These are phyloP conservation scores for Hedya salicella DNA, from an alignment of 2,888 invertebrate genomes.

Conservation along the genomic window DNA sequence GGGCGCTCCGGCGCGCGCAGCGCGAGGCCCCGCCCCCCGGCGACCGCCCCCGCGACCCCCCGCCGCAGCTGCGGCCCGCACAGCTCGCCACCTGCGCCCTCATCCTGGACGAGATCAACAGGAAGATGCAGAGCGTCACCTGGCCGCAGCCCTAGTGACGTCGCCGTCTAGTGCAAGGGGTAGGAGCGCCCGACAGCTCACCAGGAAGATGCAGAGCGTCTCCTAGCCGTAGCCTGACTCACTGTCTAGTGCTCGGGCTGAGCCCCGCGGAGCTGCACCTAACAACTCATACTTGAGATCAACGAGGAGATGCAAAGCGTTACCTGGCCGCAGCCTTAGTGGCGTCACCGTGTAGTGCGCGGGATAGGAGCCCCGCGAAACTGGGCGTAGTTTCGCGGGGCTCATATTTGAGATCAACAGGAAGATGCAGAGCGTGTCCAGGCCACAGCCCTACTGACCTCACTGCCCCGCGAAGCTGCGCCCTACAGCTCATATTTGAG, in stretches of 20 bases:
- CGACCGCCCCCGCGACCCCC: constrained; percentile 66
- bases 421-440: constrained; percentile 88
- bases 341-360: too few species aligned
- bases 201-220: constrained; percentile 90
- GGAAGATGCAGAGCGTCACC: constrained; percentile 89
- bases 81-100: constrained; percentile 90
- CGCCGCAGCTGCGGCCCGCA: constrained; percentile 83
- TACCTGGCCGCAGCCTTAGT: too few species aligned
- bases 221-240: constrained; percentile 88
- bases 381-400: constrained; percentile 82
- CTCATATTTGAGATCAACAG: constrained; percentile 92
- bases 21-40: constrained; percentile 58
- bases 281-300: too few species aligned
- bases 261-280: too few species aligned
- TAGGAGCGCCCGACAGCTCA: constrained; percentile 88
- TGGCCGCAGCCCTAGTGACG: constrained; percentile 82
- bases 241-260: too few species aligned
- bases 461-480: too few species aligned
- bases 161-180: not conserved
- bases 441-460: too few species aligned
- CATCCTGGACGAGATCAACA: constrained; percentile 91
- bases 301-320: too few species aligned
- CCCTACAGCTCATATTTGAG: too few species aligned
- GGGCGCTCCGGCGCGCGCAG: constrained; percentile 66
- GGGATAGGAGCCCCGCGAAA: constrained; percentile 54